Evolutionary conservation across 1,140 invertebrate species (phyloP).

Genomic region (Meloidogyne chitwoodi): DNA sequence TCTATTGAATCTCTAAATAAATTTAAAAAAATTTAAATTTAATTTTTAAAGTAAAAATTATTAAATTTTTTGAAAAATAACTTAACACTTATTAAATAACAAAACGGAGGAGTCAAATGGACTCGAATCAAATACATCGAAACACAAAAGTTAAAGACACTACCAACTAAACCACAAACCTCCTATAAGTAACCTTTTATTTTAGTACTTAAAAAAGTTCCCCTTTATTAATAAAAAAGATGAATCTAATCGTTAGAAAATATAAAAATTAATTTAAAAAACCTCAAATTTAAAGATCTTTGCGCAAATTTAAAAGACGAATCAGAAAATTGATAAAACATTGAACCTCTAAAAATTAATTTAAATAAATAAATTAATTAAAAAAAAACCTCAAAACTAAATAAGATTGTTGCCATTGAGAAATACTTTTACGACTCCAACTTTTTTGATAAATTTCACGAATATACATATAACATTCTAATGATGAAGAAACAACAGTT

Average conservation of each 20-base stretch:
- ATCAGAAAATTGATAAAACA: slow-evolving; percentile 37
- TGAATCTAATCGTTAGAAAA: too few relatives aligned
- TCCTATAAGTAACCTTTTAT: too few relatives aligned
- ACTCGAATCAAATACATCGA: neutral
- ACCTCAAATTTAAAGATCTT: slow-evolving; percentile 32
- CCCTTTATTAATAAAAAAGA: too few relatives aligned
- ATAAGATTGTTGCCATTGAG: slow-evolving; percentile 31
- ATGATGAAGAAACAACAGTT: neutral
- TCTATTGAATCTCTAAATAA: slow-evolving; percentile 30
- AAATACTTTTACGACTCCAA: slow-evolving; percentile 23
- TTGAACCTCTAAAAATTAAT: slow-evolving; percentile 28
- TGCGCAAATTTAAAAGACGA: slow-evolving; percentile 38
- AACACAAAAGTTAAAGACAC: too few relatives aligned
- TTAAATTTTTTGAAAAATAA: neutral
- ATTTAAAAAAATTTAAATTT: too few relatives aligned
- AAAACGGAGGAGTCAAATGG: neutral
- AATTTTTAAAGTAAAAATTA: too few relatives aligned
- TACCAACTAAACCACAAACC: neutral
- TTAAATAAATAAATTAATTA: neutral
- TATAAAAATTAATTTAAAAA: too few relatives aligned
- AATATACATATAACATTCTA: slow-evolving; percentile 35
- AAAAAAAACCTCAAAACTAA: slow-evolving; percentile 26
- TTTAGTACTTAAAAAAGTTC: too few relatives aligned
- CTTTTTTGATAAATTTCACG: slow-evolving; percentile 32
- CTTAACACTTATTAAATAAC: neutral